A percentile compares a stretch with the other conserved stretches of the same genome.
phyloP scores from a whole-genome alignment of 2,113 vertebrate genomes.

The Tursiops truncatus region DNA sequence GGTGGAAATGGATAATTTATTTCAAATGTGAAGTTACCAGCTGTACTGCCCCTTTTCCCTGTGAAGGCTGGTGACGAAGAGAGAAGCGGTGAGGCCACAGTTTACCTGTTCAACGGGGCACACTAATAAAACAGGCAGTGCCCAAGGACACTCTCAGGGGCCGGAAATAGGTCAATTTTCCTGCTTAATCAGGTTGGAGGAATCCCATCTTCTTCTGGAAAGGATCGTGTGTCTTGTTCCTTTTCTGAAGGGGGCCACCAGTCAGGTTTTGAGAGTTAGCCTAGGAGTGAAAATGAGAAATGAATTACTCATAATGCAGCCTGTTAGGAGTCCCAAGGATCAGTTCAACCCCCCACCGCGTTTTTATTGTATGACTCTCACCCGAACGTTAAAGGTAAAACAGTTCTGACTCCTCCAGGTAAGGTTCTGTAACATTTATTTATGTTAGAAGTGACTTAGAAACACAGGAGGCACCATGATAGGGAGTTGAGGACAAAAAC shows the following conservation, averaged over 20 bases:
- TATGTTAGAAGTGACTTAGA: background rate
- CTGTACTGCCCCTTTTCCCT: background rate
- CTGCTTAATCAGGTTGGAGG: background rate
- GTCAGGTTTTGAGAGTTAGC: background rate
- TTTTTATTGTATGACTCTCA: background rate
- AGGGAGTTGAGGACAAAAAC: background rate
- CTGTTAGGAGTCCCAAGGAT: background rate
- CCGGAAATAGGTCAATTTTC: background rate
- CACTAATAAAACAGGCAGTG: background rate
- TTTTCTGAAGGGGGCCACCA: fast-evolving
- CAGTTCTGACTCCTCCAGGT: background rate
- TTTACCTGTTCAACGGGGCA: background rate
- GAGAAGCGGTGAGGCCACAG: background rate
- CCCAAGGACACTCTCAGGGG: background rate
- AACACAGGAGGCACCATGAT: background rate
- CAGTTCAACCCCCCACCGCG: background rate
- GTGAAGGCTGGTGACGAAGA: background rate
- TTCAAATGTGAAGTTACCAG: background rate
- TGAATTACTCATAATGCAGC: background rate
- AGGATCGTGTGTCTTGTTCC: background rate
- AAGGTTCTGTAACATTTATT: background rate
- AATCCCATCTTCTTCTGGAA: background rate
- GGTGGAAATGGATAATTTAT: background rate
- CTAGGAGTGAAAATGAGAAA: background rate
- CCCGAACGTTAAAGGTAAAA: background rate